Percentiles rank a stretch among this genome's conserved stretches.
These are phyloP conservation scores for Capromys pilorides DNA, from an alignment of 2,797 vertebrate species.

Conservation along the genomic window DNA sequence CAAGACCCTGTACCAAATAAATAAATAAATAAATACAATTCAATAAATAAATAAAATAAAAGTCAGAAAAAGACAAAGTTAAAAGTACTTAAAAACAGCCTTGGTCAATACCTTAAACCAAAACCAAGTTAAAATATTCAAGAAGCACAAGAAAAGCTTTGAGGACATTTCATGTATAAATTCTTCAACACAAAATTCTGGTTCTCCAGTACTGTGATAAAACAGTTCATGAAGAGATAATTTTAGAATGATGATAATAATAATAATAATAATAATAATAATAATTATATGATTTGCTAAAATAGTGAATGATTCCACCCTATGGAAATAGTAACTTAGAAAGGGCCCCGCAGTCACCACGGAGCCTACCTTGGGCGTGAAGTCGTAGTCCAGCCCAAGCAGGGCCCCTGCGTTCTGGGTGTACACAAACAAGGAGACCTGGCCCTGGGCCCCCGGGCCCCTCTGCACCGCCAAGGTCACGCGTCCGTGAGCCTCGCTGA, in stretches of 20 bases:
- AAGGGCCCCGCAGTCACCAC: background rate
- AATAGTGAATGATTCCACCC: background rate
- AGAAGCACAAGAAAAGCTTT: background rate
- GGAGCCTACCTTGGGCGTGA: conserved; percentile 89
- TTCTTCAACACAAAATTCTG: background rate
- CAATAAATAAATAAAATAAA: conserved; percentile 3
- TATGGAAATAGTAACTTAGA: background rate
- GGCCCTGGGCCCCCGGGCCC: conserved; percentile 90
- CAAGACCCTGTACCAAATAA: too few relatives aligned
- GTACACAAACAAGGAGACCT: conserved; percentile 92
- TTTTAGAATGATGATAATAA: too few relatives aligned
- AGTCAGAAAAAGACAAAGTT: background rate
- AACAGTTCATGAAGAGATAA: background rate
- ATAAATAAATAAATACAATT: too few relatives aligned
- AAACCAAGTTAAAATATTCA: background rate
- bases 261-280: background rate
- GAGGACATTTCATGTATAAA: background rate
- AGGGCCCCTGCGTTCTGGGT: conserved; percentile 96
- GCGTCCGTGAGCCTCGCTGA: conserved; percentile 90
- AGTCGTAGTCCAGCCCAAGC: conserved; percentile 92
- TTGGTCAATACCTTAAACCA: background rate
- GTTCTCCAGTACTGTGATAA: background rate
- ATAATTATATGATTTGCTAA: background rate
- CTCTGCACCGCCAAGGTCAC: conserved; percentile 90
- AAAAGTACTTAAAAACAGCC: conserved; percentile 21